Evolutionary conservation across 2,113 vertebrate genomes (phyloP), one percentile per base, ranked within the genome.

Genomic region (Lanius ludovicianus): DNA sequence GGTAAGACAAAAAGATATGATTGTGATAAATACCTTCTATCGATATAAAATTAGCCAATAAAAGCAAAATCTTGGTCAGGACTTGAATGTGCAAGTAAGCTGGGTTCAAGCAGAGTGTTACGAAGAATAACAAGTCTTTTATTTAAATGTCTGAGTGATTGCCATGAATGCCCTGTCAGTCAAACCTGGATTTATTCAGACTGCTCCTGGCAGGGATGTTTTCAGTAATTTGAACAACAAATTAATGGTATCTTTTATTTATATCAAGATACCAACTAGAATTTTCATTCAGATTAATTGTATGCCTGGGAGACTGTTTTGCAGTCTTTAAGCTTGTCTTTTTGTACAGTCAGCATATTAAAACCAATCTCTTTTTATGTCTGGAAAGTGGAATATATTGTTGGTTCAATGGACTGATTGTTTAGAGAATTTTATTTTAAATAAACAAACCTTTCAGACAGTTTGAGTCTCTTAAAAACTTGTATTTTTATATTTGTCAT

Each of bases 231-330:
- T 85, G 67, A 89, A 67, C 80, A 93, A 94, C 77, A 96, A 90
- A 91, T 93, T 95, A 96, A 82, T 6, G 9, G 31, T 64, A 94
- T 92, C 21, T 96, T 97, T 96, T 95, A 94, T 92, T 97, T 97
- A 74, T 91, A 93, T 76, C 33, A 85, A 77, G 76, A 83, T 84
- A 93, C 31, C 37, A 93, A 71, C 52, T 55, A 75, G 31, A 60
- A 84, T 78, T 97, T 96, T 56, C 39, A 81, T 92, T 92, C 56
- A 55, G 17, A 69, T 47, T 62, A 85, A 53, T 65, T 49, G 6
- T 23, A 46, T 84, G 49, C 20, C 70, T 84, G 20, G 25, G 46
- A 93, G 41, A 85, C 21, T 47, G 11, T 44, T 86, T 21, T 76
- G n/a, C 47, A 68, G 37, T 47, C 41, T 84, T 86, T 88, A 84